Percentiles rank a stretch among this genome's conserved stretches.
Conservation (phyloP, 2,113 vertebrate species). For the Perca schrenkii region DNA sequence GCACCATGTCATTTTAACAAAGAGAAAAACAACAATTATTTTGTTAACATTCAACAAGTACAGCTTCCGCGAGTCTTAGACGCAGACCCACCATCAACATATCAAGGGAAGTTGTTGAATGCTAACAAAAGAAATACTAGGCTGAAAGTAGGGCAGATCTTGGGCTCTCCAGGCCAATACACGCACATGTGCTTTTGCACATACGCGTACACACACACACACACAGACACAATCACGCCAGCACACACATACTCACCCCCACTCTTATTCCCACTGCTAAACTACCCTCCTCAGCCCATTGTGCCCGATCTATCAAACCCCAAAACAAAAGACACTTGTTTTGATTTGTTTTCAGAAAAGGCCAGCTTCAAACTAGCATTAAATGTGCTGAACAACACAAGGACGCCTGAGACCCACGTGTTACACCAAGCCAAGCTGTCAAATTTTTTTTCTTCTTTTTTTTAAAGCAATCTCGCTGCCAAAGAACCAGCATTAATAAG, state of each 20-base stretch:
- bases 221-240: slow-evolving; percentile 41
- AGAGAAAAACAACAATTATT: slow-evolving; percentile 75
- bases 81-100: slow-evolving; percentile 60
- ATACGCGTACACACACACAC: slow-evolving; percentile 40
- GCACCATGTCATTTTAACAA: slow-evolving; percentile 63
- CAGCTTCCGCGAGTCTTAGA: slow-evolving; percentile 55
- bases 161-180: slow-evolving; percentile 39
- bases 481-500: slow-evolving; percentile 26
- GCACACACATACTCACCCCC: slow-evolving; percentile 61
- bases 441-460: background rate
- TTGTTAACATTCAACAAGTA: slow-evolving; percentile 71
- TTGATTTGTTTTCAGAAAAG: slow-evolving; percentile 76
- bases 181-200: slow-evolving; percentile 48
- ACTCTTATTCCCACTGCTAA: slow-evolving; percentile 62
- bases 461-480: slow-evolving; percentile 19
- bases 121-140: slow-evolving; percentile 63
- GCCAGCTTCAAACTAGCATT: slow-evolving; percentile 74
- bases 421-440: slow-evolving; percentile 57
- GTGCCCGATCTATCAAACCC: slow-evolving; percentile 76
- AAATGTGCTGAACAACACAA: slow-evolving; percentile 52
- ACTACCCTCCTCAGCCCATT: slow-evolving; percentile 67
- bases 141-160: slow-evolving; percentile 62
- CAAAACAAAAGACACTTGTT: slow-evolving; percentile 78
- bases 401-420: slow-evolving; percentile 51
- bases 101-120: slow-evolving; percentile 63